Conservation (phyloP, 2,888 invertebrate genomes). For the Drosophila hawaiiensis region DNA sequence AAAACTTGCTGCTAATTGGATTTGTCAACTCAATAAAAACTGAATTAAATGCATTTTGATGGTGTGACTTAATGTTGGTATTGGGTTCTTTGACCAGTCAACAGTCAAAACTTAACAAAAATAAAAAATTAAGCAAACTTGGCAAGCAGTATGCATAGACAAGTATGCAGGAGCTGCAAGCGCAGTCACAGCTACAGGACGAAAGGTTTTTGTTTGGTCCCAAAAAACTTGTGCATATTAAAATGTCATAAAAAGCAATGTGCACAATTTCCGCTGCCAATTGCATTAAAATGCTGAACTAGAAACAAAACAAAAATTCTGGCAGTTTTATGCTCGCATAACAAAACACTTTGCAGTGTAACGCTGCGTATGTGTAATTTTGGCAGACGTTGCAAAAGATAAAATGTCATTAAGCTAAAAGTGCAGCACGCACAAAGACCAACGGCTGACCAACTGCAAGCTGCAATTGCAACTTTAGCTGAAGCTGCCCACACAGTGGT, state of each 20-base stretch:
- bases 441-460: constrained; percentile 15
- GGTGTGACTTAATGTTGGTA: constrained; percentile 67
- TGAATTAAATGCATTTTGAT: constrained; percentile 72
- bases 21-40: constrained; percentile 79
- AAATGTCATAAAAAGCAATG: constrained; percentile 82
- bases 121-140: constrained; percentile 29
- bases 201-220: constrained; percentile 39
- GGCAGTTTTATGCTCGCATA: constrained; percentile 72
- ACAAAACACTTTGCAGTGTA: constrained; percentile 53
- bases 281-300: constrained; percentile 70
- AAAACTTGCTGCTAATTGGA: constrained; percentile 75
- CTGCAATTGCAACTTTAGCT: constrained; percentile 22
- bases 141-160: constrained; percentile 69
- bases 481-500: constrained; percentile 76
- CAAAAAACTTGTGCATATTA: constrained; percentile 82
- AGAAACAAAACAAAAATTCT: constrained; percentile 39
- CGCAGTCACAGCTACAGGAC: constrained; percentile 15
- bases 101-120: neutral
- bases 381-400: constrained; percentile 57
- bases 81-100: constrained; percentile 64
- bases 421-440: constrained; percentile 68
- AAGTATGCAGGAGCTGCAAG: constrained; percentile 30
- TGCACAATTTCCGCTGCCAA: constrained; percentile 83
- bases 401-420: constrained; percentile 81
- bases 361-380: constrained; percentile 73